Evolutionary conservation across 2,888 invertebrate genomes (phyloP).

Genomic region (Cheilosia impressa): DNA sequence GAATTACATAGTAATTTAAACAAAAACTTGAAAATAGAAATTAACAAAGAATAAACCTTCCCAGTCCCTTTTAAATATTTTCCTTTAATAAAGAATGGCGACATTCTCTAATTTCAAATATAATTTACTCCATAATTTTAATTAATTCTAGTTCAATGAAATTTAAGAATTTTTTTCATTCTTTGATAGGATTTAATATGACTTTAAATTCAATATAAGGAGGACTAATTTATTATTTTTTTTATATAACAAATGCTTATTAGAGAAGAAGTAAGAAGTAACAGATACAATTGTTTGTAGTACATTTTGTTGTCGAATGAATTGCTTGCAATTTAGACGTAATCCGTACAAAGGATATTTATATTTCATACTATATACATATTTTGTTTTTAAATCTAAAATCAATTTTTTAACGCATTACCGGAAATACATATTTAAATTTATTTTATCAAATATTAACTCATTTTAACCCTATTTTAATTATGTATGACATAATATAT

Average conservation of each 20-base stretch:
- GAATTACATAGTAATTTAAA: conserved; percentile 38
- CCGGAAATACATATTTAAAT: conserved; percentile 8
- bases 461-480: conserved; percentile 29
- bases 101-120: conserved; percentile 7
- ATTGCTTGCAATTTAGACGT: conserved; percentile 44
- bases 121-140: conserved; percentile 9
- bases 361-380: conserved; percentile 4
- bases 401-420: conserved; percentile 4
- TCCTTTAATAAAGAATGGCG: conserved; percentile 1
- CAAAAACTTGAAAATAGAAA: conserved; percentile 26
- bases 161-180: conserved; percentile 10
- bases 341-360: not conserved
- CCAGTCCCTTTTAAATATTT: conserved; percentile 3
- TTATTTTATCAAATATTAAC: conserved; percentile 9
- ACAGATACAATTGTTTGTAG: not conserved
- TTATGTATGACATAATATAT: conserved; percentile 11
- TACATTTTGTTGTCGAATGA: conserved; percentile 19
- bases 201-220: conserved; percentile 12
- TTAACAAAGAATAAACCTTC: conserved; percentile 31
- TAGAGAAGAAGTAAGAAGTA: not conserved
- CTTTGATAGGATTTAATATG: conserved; percentile 21
- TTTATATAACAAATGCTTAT: conserved; percentile 13
- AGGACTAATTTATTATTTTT: conserved; percentile 47
- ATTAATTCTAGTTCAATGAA: conserved; percentile 15
- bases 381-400: conserved; percentile 1